Percentiles rank a stretch among this genome's conserved stretches.
Evolutionary conservation across 2,888 invertebrate species (phyloP).

Genomic region (Phoenoteleia sp.): DNA sequence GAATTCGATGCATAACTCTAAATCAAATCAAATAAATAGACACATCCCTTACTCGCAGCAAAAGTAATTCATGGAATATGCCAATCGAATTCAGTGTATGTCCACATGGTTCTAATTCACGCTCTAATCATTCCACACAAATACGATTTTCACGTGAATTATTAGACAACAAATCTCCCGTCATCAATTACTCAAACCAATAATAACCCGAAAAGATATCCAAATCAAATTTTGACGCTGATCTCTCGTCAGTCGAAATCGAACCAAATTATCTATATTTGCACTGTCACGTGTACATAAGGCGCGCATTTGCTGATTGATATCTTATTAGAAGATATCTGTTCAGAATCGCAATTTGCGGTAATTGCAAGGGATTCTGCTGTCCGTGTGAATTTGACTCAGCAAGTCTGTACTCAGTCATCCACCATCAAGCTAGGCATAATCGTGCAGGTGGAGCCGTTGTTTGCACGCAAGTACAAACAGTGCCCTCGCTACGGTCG

Average conservation of each 20-base stretch:
- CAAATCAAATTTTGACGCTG: slow-evolving; percentile 2
- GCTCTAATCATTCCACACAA: neutral
- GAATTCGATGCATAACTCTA: too few species aligned
- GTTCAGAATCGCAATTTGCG: slow-evolving; percentile 48
- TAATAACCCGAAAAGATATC: neutral
- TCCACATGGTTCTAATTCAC: neutral
- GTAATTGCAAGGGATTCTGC: slow-evolving; percentile 64
- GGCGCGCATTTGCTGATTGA: slow-evolving; percentile 54
- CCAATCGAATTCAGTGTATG: too few species aligned
- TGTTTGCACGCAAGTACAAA: slow-evolving; percentile 82
- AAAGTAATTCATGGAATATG: too few species aligned
- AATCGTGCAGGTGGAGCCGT: slow-evolving; percentile 80
- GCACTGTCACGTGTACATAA: slow-evolving; percentile 38
- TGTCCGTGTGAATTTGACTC: slow-evolving; percentile 70
- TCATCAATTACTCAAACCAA: neutral
- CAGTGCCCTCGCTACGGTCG: slow-evolving; percentile 76
- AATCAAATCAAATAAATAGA: too few species aligned
- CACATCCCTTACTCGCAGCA: too few species aligned
- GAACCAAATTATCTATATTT: slow-evolving; percentile 40
- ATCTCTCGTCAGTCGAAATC: slow-evolving; percentile 10
- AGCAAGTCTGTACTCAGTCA: slow-evolving; percentile 79
- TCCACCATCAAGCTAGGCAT: slow-evolving; percentile 80
- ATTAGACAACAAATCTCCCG: slow-evolving; percentile 4
- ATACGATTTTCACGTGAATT: slow-evolving; percentile 7
- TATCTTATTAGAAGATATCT: slow-evolving; percentile 61